These are phyloP conservation scores for Pterocles orientalis DNA, from an alignment of 2,113 vertebrate genomes.

Conservation along the genomic window DNA sequence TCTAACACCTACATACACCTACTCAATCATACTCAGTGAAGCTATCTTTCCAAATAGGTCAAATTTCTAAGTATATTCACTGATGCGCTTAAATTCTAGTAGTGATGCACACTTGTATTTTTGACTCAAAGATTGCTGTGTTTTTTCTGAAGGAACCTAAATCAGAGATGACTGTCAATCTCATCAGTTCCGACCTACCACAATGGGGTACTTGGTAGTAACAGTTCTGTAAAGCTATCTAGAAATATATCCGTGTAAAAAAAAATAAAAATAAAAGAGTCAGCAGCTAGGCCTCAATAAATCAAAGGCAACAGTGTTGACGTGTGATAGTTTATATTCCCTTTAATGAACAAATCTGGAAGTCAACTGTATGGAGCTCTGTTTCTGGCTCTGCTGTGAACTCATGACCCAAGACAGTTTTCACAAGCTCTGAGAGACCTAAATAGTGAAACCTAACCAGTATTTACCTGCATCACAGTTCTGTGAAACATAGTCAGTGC, in stretches of 20 bases:
- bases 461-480: neutral
- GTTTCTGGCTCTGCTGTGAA: neutral
- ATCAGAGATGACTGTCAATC: neutral
- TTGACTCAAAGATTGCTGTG: neutral
- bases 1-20: neutral
- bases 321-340: neutral
- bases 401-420: neutral
- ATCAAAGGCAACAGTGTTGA: neutral
- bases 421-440: neutral
- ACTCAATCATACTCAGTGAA: neutral
- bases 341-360: neutral
- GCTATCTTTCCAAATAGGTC: slow-evolving; percentile 2
- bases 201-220: neutral
- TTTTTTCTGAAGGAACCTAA: neutral
- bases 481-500: neutral
- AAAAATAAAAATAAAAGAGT: rapidly evolving
- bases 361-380: neutral
- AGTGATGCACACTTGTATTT: neutral
- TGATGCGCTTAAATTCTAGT: neutral
- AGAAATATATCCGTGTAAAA: neutral
- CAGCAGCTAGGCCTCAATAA: neutral
- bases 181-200: neutral
- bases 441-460: neutral
- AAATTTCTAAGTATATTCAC: neutral
- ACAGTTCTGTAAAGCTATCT: neutral